Base-by-base conservation (phyloP, 2,113 vertebrate species). In the Xenotilapia longispinis region DNA sequence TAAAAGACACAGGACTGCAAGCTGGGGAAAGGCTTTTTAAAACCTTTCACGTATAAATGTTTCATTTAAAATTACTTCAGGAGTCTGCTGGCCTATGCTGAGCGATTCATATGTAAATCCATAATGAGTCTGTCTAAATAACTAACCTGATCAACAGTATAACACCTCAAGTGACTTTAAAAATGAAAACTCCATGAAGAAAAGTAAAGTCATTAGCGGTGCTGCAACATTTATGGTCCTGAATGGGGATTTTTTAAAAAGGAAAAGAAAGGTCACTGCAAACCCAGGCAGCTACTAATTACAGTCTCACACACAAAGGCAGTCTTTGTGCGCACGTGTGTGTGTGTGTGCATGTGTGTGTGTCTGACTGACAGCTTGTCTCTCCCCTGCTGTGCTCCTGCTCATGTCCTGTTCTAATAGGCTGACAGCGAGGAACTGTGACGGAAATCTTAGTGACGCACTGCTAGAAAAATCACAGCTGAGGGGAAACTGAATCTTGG, bases 291-390 rank as follows among this genome's bases (percentile, higher is more conserved):
- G 86, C 55, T 68, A 85, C 58, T 91, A 88, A 92, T 92, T 91
- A 92, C 89, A 85, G 45, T 90, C 68, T 33, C 81, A 49, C 81
- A 91, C 63, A 89, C 87, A 90, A 82, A 42, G 83, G 38, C 47
- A 51, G 85, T 12, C 80, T 78, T 63, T 81, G 70, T 82, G 70
- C 28, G 21, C 33, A 23, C 6, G 1, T 45, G 17, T 15, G 60
- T 54, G 63, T 53, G 57, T 3, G 15, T n/a, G 19, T 10, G 51
- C 0, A 1, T 60, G 58, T 60, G 57, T 19, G 60, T 57, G 65
- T 73, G 87, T 53, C 31, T 84, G 88, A 92, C 57, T 87, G 94
- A 91, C 91, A 91, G 90, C 81, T 80, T 58, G 88, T 84, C 82
- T 85, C 68, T 63, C 82, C 81, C 91, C 88, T 81, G 75, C 93